A percentile compares a stretch with the other conserved stretches of the same genome.
phyloP scores from a whole-genome alignment of 2,888 invertebrate genomes.

The Himalopsyche anomala region DNA sequence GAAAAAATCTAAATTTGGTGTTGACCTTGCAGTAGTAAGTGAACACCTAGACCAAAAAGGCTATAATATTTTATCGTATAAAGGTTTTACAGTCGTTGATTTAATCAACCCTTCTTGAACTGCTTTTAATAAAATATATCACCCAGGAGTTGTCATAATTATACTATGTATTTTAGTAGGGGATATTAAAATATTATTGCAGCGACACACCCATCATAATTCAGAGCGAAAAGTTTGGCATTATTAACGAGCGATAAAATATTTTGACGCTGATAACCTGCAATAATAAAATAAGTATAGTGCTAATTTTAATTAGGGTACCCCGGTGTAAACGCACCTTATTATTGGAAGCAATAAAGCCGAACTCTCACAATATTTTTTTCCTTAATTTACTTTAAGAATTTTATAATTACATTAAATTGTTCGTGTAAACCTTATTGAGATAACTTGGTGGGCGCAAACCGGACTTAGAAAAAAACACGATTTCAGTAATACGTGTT shows the following conservation, averaged over 20 bases:
- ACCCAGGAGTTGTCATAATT: background rate
- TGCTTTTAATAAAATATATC: background rate
- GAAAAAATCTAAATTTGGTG: too few species aligned
- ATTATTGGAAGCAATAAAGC: background rate
- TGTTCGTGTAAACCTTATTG: too few species aligned
- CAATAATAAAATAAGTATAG: background rate
- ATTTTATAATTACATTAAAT: too few species aligned
- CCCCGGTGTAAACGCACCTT: slow-evolving; percentile 3
- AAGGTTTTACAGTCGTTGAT: too few species aligned
- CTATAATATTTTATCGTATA: too few species aligned
- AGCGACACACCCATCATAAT: slow-evolving; percentile 6
- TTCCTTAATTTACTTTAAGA: too few species aligned
- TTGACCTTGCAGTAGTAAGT: too few species aligned
- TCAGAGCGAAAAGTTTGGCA: background rate
- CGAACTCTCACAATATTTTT: background rate
- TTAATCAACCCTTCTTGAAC: background rate
- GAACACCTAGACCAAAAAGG: too few species aligned
- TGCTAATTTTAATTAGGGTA: slow-evolving; percentile 9
- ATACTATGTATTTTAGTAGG: background rate
- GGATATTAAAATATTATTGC: background rate
- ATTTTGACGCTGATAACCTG: slow-evolving; percentile 24
- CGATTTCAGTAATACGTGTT: too few species aligned
- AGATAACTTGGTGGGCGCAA: too few species aligned
- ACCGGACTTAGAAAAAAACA: too few species aligned
- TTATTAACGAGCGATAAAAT: slow-evolving; percentile 25